Percentiles rank a stretch among this genome's conserved stretches.
Evolutionary conservation across 2,113 vertebrate genomes (phyloP).

Genomic region (Corythaeola cristata): DNA sequence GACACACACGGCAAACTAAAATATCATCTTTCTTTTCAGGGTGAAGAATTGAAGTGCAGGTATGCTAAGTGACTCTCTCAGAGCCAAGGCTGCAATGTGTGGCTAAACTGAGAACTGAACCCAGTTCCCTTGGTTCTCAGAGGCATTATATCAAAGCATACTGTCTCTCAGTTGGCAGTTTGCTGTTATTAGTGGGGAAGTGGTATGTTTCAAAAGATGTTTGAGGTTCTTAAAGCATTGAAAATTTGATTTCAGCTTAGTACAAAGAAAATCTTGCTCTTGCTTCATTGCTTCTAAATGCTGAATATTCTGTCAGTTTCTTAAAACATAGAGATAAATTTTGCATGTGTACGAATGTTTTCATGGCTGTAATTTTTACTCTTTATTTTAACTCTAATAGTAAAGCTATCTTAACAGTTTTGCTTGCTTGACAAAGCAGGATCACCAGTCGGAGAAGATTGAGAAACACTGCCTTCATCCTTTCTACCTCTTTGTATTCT

Average conservation of each 20-base stretch:
- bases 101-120: neutral
- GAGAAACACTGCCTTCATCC: neutral
- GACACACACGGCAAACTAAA: neutral
- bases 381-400: neutral
- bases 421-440: neutral
- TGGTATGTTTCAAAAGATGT: neutral
- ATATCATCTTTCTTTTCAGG: neutral
- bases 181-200: neutral
- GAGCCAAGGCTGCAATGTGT: neutral
- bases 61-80: neutral
- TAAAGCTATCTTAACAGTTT: neutral
- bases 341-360: neutral
- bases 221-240: neutral
- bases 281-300: neutral
- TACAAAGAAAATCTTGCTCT: neutral
- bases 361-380: neutral
- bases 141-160: neutral
- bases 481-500: neutral
- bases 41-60: neutral
- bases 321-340: neutral
- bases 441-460: neutral
- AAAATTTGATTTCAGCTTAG: neutral
- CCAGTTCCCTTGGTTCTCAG: neutral
- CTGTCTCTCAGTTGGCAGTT: neutral
- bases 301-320: neutral